These are phyloP conservation scores for Epizoanthus fatuus DNA, from an alignment of 92 coral and sea anemone genomes.

Conservation along the genomic window DNA sequence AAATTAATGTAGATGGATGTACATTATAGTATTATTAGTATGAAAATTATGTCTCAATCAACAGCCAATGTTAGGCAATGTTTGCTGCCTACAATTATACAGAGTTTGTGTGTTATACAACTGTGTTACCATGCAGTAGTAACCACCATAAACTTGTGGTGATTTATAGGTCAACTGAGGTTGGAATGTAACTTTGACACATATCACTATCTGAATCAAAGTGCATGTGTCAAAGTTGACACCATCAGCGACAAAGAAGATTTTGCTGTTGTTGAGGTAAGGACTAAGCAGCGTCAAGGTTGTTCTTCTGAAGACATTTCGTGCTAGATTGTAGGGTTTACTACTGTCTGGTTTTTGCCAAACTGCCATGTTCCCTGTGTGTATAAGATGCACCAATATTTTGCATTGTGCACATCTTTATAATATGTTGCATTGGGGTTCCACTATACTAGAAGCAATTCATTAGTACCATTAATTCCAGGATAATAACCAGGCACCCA, in stretches of 20 bases:
- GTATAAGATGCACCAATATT: no score
- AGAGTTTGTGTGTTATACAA: not conserved
- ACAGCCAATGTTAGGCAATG: no score
- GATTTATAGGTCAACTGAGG: conserved; percentile 68
- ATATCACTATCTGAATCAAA: conserved; percentile 89
- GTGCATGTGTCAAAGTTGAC: conserved; percentile 89
- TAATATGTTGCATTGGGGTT: no score
- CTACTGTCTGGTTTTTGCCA: not conserved
- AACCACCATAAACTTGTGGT: not conserved
- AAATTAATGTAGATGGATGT: no score
- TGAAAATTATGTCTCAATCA: no score
- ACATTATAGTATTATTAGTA: no score
- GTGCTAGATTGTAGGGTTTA: not conserved
- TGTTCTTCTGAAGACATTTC: not conserved
- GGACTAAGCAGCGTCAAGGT: not conserved
- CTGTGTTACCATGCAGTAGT: not conserved
- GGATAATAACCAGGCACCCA: no score
- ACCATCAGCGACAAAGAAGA: conserved; percentile 96
- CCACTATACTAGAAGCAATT: no score
- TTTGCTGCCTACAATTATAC: no score
- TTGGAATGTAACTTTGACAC: conserved; percentile 77
- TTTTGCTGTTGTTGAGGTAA: conserved; percentile 90
- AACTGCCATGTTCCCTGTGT: no score
- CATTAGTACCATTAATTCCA: no score
- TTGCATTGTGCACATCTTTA: no score